Base-by-base conservation (phyloP, 1,140 invertebrate genomes). In the Drosophila cardini region DNA sequence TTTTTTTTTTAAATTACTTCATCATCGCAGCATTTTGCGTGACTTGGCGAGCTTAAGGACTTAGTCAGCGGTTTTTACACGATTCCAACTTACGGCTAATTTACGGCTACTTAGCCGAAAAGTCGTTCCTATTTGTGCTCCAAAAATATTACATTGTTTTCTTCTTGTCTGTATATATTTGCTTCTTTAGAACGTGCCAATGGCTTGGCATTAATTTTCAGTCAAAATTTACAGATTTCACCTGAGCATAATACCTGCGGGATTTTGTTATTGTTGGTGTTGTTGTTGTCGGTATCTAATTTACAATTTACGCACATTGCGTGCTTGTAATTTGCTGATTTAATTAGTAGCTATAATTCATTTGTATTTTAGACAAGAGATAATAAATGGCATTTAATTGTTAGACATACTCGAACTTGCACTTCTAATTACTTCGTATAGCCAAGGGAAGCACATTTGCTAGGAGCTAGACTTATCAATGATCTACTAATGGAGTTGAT, bases 311-410 rank as follows among this genome's bases (percentile, higher is more conserved):
- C 84, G 76, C 72, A 60, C 77, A 83, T 80, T 80, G 84, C 83
- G 84, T 87, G 83, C 76, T 69, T 80, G 83, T 89, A 87, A 87
- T 87, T 87, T 87, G 85, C 75, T 83, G 83, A 87, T 87, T 87
- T 87, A 87, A 87, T 87, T 87, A 89, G 83, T 80, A 67, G 80
- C 62, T 57, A 83, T 87, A 89, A 87, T 62, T 87, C 83, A 87
- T 89, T 86, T 82, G 77, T 84, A 5, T 78, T 60, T 48, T 70
- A 46, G 75, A 57, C 58, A 40, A 69, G 72, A 87, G 83, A 87
- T 89, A 89, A 87, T 89, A 83, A 87, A 87, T 89, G 82, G 67
- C 67, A 69, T 79, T 76, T 87, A 83, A 86, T 86, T 86, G 83
- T 79, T 73, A 62, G 16, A 72, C 76, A 67, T 53, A 48, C 71